A percentile compares a stretch with the other conserved stretches of the same genome.
These are phyloP conservation scores for Strigamia transsilvanica DNA, from an alignment of 2,888 invertebrate species.

Conservation along the genomic window DNA sequence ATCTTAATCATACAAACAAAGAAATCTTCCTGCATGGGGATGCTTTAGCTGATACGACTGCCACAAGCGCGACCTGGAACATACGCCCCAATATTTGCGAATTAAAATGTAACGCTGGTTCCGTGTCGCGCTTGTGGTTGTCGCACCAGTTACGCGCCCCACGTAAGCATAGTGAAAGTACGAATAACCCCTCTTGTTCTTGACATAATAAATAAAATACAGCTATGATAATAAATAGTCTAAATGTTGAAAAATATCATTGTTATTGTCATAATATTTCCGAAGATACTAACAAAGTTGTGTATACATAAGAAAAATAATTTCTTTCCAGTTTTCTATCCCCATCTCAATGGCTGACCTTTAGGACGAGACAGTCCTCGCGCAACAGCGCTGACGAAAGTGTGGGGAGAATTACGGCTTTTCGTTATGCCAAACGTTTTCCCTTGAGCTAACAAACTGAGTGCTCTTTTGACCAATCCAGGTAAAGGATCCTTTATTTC, in stretches of 20 bases:
- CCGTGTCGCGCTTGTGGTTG: no score
- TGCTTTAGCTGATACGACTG: no score
- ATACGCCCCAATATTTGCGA: no score
- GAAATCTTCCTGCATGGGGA: no score
- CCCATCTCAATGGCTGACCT: conserved; percentile 54
- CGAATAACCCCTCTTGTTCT: no score
- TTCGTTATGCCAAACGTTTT: conserved; percentile 1
- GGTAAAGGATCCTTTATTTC: conserved; percentile 53
- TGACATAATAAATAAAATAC: no score
- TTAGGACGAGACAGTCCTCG: conserved; percentile 53
- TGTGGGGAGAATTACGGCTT: conserved; percentile 32
- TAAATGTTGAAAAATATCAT: not conserved
- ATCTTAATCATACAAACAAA: no score
- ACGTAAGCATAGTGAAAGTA: no score
- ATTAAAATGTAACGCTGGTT: no score
- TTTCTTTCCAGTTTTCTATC: not conserved
- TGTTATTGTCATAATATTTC: not conserved
- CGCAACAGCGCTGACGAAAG: conserved; percentile 54
- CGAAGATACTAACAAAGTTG: no score
- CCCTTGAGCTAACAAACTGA: conserved; percentile 52
- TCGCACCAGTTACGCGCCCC: no score
- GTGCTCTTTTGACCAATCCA: conserved; percentile 53
- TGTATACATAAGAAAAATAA: not conserved
- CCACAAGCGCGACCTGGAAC: no score
- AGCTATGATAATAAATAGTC: not conserved